These are phyloP conservation scores for Xenopus borealis DNA, from an alignment of 2,113 vertebrate species.

Conservation along the genomic window DNA sequence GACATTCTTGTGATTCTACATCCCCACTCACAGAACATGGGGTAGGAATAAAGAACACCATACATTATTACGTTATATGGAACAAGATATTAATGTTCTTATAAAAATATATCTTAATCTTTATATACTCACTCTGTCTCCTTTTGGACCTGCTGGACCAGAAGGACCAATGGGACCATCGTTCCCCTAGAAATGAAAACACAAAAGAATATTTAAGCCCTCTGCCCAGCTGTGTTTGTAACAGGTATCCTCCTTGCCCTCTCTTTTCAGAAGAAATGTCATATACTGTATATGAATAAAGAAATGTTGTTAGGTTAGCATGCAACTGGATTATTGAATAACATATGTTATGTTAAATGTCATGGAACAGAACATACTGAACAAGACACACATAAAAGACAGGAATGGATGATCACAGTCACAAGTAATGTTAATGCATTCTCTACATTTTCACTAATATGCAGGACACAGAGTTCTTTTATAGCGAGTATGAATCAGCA, in stretches of 20 bases:
- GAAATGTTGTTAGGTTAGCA: slow-evolving; percentile 29
- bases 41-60: too few relatives aligned
- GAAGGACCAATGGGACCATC: slow-evolving; percentile 87
- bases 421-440: background rate
- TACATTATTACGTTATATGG: too few relatives aligned
- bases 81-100: too few relatives aligned
- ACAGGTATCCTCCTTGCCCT: background rate
- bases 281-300: background rate
- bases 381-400: slow-evolving; percentile 22
- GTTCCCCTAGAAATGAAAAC: slow-evolving; percentile 69
- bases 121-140: slow-evolving; percentile 84
- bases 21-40: too few relatives aligned
- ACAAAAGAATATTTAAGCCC: background rate
- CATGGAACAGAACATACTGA: slow-evolving; percentile 1
- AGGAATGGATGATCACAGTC: background rate
- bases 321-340: background rate
- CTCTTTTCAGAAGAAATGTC: background rate
- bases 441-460: background rate
- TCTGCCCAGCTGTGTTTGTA: background rate
- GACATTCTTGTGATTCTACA: too few relatives aligned
- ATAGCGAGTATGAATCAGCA: background rate
- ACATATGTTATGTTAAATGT: background rate
- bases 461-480: background rate
- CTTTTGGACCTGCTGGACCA: slow-evolving; percentile 95
- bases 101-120: background rate